Conservation (phyloP, 2,797 vertebrate species). For the Euphonia xanthogaster region DNA sequence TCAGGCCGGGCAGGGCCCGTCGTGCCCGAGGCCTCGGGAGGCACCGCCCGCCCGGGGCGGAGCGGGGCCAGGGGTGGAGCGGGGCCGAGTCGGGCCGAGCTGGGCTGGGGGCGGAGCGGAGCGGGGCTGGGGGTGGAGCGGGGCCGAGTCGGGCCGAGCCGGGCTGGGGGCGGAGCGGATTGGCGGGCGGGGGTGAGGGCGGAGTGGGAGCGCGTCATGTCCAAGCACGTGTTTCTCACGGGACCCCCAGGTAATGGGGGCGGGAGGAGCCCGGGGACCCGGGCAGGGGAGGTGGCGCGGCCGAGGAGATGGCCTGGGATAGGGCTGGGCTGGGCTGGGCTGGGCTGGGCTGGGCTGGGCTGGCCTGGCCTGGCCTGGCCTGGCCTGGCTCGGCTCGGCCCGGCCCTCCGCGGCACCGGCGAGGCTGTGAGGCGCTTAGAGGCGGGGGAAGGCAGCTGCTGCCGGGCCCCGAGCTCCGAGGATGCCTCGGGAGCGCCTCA, state of each 20-base stretch:
- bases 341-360: fast-evolving
- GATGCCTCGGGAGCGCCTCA: not conserved
- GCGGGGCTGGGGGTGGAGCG: too few relatives aligned
- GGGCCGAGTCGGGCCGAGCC: too few relatives aligned
- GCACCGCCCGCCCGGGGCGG: not conserved
- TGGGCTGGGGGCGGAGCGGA: not conserved
- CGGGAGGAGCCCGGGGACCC: not conserved
- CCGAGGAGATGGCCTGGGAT: fast-evolving
- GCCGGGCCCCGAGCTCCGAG: fast-evolving
- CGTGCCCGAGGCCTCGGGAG: fast-evolving
- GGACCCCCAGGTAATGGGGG: constrained; percentile 45
- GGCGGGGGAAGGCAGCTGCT: not conserved
- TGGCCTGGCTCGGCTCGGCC: fast-evolving
- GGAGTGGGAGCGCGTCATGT: not conserved
- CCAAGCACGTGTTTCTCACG: constrained; percentile 56
- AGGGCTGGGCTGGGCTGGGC: not conserved
- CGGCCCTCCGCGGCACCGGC: fast-evolving
- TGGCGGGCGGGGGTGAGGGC: not conserved
- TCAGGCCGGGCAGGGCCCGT: too few relatives aligned
- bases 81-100: too few relatives aligned
- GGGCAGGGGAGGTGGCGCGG: fast-evolving
- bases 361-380: too few relatives aligned
- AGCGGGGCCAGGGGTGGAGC: not conserved
- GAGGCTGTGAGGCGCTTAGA: too few relatives aligned
- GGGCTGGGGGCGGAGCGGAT: too few relatives aligned